phyloP scores from a whole-genome alignment of 2,797 vertebrate genomes.

The Enteromius afrohamiltoni region DNA sequence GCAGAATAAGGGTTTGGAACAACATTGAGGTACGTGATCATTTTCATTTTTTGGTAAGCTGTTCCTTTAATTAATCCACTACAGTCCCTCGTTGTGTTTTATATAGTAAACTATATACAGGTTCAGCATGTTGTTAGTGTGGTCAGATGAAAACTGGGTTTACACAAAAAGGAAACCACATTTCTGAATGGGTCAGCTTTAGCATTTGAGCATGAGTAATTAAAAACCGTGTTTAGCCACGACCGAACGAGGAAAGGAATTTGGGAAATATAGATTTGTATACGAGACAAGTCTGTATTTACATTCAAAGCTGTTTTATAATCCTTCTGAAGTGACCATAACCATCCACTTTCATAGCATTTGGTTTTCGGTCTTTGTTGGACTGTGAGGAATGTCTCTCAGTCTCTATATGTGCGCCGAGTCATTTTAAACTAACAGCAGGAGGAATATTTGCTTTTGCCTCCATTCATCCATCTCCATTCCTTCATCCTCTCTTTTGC shows the following conservation, averaged over 20 bases:
- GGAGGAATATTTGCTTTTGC: constrained; percentile 25
- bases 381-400: constrained; percentile 8
- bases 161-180: constrained; percentile 27
- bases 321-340: constrained; percentile 35
- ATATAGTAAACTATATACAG: constrained; percentile 27
- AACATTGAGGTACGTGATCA: not conserved
- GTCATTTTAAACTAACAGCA: not conserved
- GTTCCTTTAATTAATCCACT: constrained; percentile 8
- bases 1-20: constrained; percentile 6
- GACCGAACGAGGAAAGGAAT: not conserved
- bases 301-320: not conserved
- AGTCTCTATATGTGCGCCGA: constrained; percentile 3
- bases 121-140: constrained; percentile 41
- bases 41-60: not conserved
- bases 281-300: not conserved
- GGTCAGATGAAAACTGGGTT: constrained; percentile 3
- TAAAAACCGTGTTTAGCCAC: constrained; percentile 4
- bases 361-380: constrained; percentile 27
- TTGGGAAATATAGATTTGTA: constrained; percentile 4
- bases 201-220: constrained; percentile 5
- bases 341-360: constrained; percentile 6
- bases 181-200: not conserved
- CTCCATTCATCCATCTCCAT: constrained; percentile 22
- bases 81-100: constrained; percentile 14
- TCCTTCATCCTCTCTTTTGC: constrained; percentile 28